Conservation (phyloP, 2,888 invertebrate species). For the Pristionchus mayeri region DNA sequence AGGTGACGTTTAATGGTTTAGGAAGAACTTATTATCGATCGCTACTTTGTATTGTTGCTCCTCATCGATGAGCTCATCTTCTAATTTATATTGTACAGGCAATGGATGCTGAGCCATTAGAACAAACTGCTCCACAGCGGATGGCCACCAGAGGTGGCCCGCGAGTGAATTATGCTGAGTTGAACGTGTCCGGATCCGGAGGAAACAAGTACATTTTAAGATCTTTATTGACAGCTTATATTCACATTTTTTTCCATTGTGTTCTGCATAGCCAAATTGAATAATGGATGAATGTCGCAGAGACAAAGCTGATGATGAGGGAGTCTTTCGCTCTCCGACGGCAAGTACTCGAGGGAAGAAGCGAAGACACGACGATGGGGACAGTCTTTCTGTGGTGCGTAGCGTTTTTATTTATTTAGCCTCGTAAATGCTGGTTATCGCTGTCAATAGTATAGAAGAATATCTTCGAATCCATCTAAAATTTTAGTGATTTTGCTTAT, state of each 20-base stretch:
- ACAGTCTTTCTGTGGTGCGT: slow-evolving; percentile 51
- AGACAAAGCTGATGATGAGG: slow-evolving; percentile 52
- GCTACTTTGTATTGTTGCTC: no score
- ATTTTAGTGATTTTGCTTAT: no score
- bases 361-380: slow-evolving; percentile 53
- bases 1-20: no score
- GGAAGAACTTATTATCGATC: no score
- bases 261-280: not conserved
- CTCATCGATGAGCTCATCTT: no score
- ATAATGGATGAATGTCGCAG: not conserved
- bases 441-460: no score
- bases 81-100: no score
- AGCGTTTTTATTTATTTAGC: not conserved
- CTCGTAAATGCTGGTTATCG: no score
- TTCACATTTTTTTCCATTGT: no score
- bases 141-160: slow-evolving; percentile 60
- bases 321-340: slow-evolving; percentile 61
- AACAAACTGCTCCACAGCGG: slow-evolving; percentile 54
- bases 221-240: no score
- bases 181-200: slow-evolving; percentile 49
- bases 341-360: slow-evolving; percentile 63
- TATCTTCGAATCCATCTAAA: no score
- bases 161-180: slow-evolving; percentile 60
- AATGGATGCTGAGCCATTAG: slow-evolving; percentile 17
- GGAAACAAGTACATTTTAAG: slow-evolving; percentile 19